A percentile compares a stretch with the other conserved stretches of the same genome.
These are phyloP conservation scores for Drosophila equinoxialis DNA, from an alignment of 1,140 invertebrate genomes.

Conservation along the genomic window DNA sequence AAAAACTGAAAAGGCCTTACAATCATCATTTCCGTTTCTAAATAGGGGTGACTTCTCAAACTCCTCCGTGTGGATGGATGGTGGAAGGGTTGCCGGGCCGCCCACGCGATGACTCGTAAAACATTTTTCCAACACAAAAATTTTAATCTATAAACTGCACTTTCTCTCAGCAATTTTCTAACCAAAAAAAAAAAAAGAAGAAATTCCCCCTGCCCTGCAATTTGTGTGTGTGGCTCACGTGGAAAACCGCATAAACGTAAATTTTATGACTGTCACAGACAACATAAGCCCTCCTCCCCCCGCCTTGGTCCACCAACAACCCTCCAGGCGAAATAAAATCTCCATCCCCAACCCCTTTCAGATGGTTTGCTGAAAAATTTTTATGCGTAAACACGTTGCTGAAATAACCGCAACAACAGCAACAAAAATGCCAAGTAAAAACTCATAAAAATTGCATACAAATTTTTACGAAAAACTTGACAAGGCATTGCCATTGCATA, in stretches of 20 bases:
- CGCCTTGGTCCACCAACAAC: slow-evolving; percentile 6
- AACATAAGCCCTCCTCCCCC: not conserved
- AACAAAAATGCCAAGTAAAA: slow-evolving; percentile 53
- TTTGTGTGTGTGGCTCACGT: slow-evolving; percentile 33
- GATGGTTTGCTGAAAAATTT: slow-evolving; percentile 46
- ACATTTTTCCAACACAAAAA: slow-evolving; percentile 44
- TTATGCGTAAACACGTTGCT: slow-evolving; percentile 71
- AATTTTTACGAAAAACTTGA: slow-evolving; percentile 55
- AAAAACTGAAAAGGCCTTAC: slow-evolving; percentile 25
- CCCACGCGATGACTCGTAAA: slow-evolving; percentile 40
- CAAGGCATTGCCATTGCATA: slow-evolving; percentile 53
- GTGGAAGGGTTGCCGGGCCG: not conserved
- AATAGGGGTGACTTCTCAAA: slow-evolving; percentile 35
- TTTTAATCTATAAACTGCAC: slow-evolving; percentile 41
- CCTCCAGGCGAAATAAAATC: slow-evolving; percentile 13
- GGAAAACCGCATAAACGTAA: slow-evolving; percentile 53
- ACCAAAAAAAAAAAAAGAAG: not conserved
- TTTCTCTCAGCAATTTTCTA: slow-evolving; percentile 37
- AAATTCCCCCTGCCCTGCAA: not conserved
- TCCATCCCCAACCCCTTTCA: not conserved
- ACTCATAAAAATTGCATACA: slow-evolving; percentile 66
- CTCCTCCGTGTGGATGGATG: not conserved
- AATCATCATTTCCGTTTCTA: not conserved
- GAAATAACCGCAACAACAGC: slow-evolving; percentile 59
- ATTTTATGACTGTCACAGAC: slow-evolving; percentile 52